phyloP scores from a whole-genome alignment of 2,113 vertebrate species.

The Hippocampus guttulatus region DNA sequence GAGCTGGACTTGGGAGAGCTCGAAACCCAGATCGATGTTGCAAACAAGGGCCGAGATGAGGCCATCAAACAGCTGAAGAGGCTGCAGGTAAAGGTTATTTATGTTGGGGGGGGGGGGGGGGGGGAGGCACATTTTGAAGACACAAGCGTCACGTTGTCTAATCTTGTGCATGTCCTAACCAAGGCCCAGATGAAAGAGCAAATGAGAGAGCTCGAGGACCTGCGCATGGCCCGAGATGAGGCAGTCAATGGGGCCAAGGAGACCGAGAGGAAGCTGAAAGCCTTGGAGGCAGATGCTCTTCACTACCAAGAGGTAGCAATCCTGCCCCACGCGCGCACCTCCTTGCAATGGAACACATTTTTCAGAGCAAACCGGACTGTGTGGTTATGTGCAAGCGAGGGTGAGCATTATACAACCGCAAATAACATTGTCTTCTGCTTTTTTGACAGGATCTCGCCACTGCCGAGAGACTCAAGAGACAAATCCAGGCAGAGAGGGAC shows the following conservation, averaged over 20 bases:
- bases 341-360: too few relatives aligned
- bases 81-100: slow-evolving; percentile 77
- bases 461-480: slow-evolving; percentile 85
- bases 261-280: slow-evolving; percentile 90
- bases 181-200: slow-evolving; percentile 89
- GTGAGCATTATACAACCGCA: not conserved
- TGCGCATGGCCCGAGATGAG: slow-evolving; percentile 85
- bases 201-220: slow-evolving; percentile 86
- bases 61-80: slow-evolving; percentile 91
- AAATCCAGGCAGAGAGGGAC: slow-evolving; percentile 87
- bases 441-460: slow-evolving; percentile 83
- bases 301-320: slow-evolving; percentile 85
- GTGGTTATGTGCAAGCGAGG: not conserved
- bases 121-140: not conserved
- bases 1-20: slow-evolving; percentile 90
- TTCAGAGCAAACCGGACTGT: not conserved
- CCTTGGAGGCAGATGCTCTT: slow-evolving; percentile 87
- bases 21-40: slow-evolving; percentile 81
- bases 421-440: slow-evolving; percentile 1
- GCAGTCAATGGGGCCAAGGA: slow-evolving; percentile 84
- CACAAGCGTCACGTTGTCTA: not conserved
- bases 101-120: too few relatives aligned
- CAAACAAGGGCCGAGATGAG: slow-evolving; percentile 89
- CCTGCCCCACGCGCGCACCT: too few relatives aligned
- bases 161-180: slow-evolving; percentile 10